These are phyloP conservation scores for Drosophila kepulauana DNA, from an alignment of 1,140 invertebrate genomes.

Conservation along the genomic window DNA sequence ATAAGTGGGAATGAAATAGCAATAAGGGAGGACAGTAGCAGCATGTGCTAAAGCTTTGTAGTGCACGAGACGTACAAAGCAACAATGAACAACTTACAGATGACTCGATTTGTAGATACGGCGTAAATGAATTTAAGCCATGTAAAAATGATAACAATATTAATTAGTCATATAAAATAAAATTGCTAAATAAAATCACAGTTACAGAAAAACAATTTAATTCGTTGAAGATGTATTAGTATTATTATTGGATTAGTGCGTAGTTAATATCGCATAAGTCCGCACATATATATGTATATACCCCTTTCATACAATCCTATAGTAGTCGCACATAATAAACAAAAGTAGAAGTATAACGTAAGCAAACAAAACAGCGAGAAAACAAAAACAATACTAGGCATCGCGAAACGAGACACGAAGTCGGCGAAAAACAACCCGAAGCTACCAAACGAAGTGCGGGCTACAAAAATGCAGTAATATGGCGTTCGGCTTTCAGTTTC, in stretches of 20 bases:
- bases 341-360: slow-evolving; percentile 35
- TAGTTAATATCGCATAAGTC: neutral
- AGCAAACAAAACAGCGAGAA: slow-evolving; percentile 40
- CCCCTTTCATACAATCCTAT: slow-evolving; percentile 23
- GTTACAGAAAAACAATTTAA: neutral
- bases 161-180: neutral
- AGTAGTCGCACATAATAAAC: slow-evolving; percentile 34
- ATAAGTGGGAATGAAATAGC: slow-evolving; percentile 30
- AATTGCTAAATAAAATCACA: neutral
- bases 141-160: neutral
- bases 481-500: slow-evolving; percentile 72
- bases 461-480: slow-evolving; percentile 78
- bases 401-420: slow-evolving; percentile 51
- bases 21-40: slow-evolving; percentile 27
- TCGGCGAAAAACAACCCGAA: slow-evolving; percentile 60
- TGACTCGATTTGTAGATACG: neutral
- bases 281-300: slow-evolving; percentile 28
- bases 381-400: slow-evolving; percentile 48
- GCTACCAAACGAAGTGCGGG: slow-evolving; percentile 22
- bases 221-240: neutral
- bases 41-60: slow-evolving; percentile 44
- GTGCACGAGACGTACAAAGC: slow-evolving; percentile 66
- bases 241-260: no score
- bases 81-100: slow-evolving; percentile 14
- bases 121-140: no score